Conservation (phyloP, 2,888 invertebrate genomes). For the Stenotaenia linearis region DNA sequence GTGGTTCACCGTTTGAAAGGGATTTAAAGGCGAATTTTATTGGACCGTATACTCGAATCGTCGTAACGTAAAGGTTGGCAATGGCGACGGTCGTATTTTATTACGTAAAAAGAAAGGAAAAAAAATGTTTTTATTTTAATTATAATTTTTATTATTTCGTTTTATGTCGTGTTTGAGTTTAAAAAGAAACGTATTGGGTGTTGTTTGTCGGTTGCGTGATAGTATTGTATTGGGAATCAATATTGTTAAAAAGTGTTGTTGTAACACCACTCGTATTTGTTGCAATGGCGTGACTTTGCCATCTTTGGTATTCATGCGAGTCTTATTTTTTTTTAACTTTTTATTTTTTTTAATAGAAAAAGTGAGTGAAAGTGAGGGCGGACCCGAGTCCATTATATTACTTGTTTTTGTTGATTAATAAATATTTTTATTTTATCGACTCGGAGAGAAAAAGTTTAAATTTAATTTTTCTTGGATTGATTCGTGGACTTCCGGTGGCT, state of each 20-base stretch:
- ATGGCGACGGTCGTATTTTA: not conserved
- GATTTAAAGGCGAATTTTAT: not conserved
- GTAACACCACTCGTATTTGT: conserved; percentile 17
- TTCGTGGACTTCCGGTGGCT: too few species aligned
- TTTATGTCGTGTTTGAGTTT: not conserved
- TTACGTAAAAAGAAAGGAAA: not conserved
- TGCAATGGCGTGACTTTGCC: not conserved
- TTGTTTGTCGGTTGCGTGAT: conserved; percentile 23
- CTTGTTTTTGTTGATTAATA: too few species aligned
- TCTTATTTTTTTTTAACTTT: not conserved
- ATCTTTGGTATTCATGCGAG: conserved; percentile 6
- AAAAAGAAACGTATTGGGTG: conserved; percentile 9
- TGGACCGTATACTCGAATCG: not conserved
- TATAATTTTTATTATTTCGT: not conserved
- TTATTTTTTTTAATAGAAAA: not conserved
- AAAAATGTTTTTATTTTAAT: not conserved
- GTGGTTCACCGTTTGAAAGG: not conserved
- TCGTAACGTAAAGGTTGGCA: not conserved
- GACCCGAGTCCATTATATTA: not conserved
- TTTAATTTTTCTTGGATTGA: too few species aligned
- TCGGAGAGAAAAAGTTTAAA: too few species aligned
- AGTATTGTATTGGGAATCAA: conserved; percentile 26
- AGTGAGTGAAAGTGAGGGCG: not conserved
- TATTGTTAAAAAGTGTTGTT: conserved; percentile 18
- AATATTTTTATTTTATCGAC: too few species aligned